Evolutionary conservation across 2,888 invertebrate species (phyloP).

Genomic region (Cataglyphis albicans): DNA sequence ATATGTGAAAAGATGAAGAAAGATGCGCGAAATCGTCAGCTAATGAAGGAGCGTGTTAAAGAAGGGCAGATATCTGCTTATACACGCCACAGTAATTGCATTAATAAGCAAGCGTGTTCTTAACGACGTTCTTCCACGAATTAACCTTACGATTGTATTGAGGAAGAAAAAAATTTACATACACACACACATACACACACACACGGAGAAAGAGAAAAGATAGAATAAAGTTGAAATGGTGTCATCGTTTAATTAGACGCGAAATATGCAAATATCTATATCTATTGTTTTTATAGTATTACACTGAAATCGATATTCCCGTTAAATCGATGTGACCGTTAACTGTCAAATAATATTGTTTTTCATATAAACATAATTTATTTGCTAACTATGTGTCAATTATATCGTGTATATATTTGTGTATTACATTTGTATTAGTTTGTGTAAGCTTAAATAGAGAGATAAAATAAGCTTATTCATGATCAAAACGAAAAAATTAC

Average conservation of each 20-base stretch:
- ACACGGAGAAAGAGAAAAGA: neutral
- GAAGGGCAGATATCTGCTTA: constrained; percentile 31
- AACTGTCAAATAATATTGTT: neutral
- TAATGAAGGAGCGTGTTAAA: constrained; percentile 52
- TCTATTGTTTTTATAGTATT: constrained; percentile 30
- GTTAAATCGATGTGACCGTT: constrained; percentile 11
- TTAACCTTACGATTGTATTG: constrained; percentile 21
- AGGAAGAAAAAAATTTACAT: neutral
- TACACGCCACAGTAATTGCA: constrained; percentile 68
- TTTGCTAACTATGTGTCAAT: neutral
- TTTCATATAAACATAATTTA: constrained; percentile 13
- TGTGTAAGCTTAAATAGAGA: neutral
- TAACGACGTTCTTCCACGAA: constrained; percentile 54
- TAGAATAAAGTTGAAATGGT: neutral
- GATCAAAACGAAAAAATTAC: neutral
- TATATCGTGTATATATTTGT: too few relatives aligned
- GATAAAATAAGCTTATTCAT: neutral
- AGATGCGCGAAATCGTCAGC: constrained; percentile 34
- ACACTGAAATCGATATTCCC: constrained; percentile 9
- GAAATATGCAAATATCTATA: neutral
- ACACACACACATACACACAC: too few relatives aligned
- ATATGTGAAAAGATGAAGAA: neutral
- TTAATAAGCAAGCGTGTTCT: constrained; percentile 67
- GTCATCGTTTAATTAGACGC: constrained; percentile 27
- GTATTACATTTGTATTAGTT: too few relatives aligned